Percentiles rank a stretch among this genome's conserved stretches.
phyloP scores from a whole-genome alignment of 2,888 invertebrate species.

The Hemistola chrysoprasaria region DNA sequence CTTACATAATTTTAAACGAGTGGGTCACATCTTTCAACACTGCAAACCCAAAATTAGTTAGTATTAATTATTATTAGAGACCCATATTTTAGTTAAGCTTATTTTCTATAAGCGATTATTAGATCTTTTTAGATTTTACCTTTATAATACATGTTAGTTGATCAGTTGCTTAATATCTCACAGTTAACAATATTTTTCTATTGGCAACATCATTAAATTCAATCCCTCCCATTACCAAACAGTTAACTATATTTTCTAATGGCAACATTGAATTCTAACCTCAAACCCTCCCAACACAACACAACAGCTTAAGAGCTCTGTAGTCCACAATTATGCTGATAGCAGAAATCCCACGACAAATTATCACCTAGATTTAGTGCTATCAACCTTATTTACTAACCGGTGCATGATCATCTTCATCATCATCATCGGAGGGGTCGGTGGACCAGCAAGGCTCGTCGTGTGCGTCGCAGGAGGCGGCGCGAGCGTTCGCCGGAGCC shows the following conservation, averaged over 20 bases:
- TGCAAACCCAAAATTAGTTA: conserved; percentile 79
- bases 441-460: conserved; percentile 95
- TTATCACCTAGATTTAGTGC: too few species aligned
- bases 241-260: too few species aligned
- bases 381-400: too few species aligned
- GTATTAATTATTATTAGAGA: conserved; percentile 58
- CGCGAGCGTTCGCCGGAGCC: conserved; percentile 46
- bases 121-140: conserved; percentile 36
- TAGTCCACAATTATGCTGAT: too few species aligned
- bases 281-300: too few species aligned
- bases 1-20: conserved; percentile 68
- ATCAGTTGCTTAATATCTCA: too few species aligned
- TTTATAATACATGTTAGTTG: too few species aligned
- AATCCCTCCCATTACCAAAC: too few species aligned
- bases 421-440: conserved; percentile 95
- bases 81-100: conserved; percentile 57
- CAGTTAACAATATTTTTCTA: not conserved
- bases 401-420: conserved; percentile 88
- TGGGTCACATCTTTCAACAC: conserved; percentile 78
- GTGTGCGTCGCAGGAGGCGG: conserved; percentile 73
- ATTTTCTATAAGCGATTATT: conserved; percentile 49
- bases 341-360: too few species aligned
- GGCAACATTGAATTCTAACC: too few species aligned
- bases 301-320: too few species aligned
- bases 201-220: too few species aligned